Evolutionary conservation across 2,797 vertebrate species (phyloP), one percentile per base, ranked within the genome.

Genomic region (Coracias cyanogaster): DNA sequence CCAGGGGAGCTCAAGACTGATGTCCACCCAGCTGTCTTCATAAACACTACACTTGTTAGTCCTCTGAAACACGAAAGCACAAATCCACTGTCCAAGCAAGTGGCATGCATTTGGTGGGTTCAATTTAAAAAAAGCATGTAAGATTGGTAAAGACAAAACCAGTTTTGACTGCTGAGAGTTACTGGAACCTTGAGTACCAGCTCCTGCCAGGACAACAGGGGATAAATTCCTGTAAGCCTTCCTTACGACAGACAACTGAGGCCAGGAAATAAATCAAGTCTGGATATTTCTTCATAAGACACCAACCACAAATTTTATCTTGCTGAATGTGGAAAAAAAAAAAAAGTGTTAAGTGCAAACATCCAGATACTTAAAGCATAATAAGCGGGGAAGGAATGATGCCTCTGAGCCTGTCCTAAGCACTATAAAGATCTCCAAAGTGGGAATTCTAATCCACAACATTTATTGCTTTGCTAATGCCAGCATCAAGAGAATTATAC

Each of bases 401-500:
- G 83, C 64, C 81, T 85, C 76, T 60, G 52, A 89, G 71, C 76
- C 15, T 72, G 72, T 89, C 46, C 78, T 41, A 65, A 54, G 69
- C 71, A 87, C 67, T 92, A 78, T 37, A 71, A 67, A 74, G n/a
- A 73, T 41, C 64, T 61, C 64, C 72, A 73, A 83, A 85, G 66
- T 7, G 19, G 31, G 57, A 92, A 86, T 82, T 89, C 72, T 87
- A 93, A 95, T 54, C 48, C 60, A 61, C 74, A 78, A 31, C 69
- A 24, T 55, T 72, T 89, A 87, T 29, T 93, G 72, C 76, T 93
- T 94, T 0, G 0, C 49, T 94, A 96, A 96, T 92, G 76, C 72
- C 69, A 94, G 67, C 65, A 82, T 57, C 60, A 74, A 57, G 64
- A 92, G 84, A 95, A 94, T 87, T 85, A 52, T 82, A 87, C 78